A percentile compares a stretch with the other conserved stretches of the same genome.
These are phyloP conservation scores for Lipophrys pholis DNA, from an alignment of 2,113 vertebrate species.

Conservation along the genomic window DNA sequence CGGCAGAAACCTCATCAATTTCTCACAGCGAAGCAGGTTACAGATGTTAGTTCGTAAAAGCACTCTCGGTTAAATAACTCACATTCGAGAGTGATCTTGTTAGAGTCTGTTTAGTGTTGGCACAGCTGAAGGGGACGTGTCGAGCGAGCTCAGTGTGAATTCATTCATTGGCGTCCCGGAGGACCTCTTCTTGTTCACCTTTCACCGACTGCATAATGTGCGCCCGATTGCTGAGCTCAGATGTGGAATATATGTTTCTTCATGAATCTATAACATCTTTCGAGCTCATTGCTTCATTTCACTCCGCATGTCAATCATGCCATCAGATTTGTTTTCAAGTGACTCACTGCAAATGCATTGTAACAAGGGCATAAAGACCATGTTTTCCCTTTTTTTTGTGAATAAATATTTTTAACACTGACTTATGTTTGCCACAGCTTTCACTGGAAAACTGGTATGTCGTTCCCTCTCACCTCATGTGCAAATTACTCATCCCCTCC, in stretches of 20 bases:
- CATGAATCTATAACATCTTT: slow-evolving; percentile 15
- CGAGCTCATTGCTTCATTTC: neutral
- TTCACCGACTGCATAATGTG: slow-evolving; percentile 60
- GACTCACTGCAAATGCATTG: neutral
- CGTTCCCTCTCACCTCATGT: slow-evolving; percentile 16
- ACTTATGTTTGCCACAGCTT: slow-evolving; percentile 6
- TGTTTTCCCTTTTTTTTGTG: neutral
- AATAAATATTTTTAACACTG: slow-evolving; percentile 2
- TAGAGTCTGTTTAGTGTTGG: slow-evolving; percentile 41
- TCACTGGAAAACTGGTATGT: slow-evolving; percentile 23
- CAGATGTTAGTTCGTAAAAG: slow-evolving; percentile 29
- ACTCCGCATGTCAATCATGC: slow-evolving; percentile 1
- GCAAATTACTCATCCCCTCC: slow-evolving; percentile 41
- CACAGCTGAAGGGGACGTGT: slow-evolving; percentile 13
- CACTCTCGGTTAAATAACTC: slow-evolving; percentile 47
- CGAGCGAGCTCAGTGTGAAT: slow-evolving; percentile 30
- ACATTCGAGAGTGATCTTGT: slow-evolving; percentile 20
- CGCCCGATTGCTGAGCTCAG: slow-evolving; percentile 30
- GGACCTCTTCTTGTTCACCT: slow-evolving; percentile 61
- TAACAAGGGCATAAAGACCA: neutral
- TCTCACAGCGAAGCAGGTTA: slow-evolving; percentile 28
- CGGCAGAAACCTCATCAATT: slow-evolving; percentile 46
- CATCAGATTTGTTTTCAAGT: slow-evolving; percentile 15
- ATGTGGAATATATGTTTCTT: neutral
- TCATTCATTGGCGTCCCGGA: slow-evolving; percentile 43